A percentile compares a stretch with the other conserved stretches of the same genome.
Conservation (phyloP, 2,888 invertebrate genomes). For the Pachycephus smyrnensis region DNA sequence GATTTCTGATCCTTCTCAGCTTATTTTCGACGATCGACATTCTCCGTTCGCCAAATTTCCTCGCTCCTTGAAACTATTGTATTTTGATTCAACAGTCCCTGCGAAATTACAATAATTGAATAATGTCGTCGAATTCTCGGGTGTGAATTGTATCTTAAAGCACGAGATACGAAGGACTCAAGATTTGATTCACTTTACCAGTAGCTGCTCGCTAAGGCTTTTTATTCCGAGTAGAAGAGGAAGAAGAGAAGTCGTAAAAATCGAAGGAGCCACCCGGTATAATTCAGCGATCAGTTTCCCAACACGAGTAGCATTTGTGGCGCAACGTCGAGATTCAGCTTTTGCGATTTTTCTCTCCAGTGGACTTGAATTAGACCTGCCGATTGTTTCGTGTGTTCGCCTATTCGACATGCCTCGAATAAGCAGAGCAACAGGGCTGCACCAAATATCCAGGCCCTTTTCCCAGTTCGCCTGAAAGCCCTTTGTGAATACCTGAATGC, state of each 20-base stretch:
- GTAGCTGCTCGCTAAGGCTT: neutral
- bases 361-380: neutral
- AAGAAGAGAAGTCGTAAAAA: neutral
- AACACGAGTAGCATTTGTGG: neutral
- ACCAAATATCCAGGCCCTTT: too few relatives aligned
- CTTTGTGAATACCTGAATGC: neutral
- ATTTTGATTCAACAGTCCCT: neutral
- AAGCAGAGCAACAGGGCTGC: neutral
- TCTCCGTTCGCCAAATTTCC: neutral
- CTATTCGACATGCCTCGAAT: neutral
- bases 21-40: neutral
- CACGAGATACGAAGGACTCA: too few relatives aligned
- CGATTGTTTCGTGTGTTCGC: neutral
- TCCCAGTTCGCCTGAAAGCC: neutral
- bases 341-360: neutral
- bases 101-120: neutral
- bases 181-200: neutral
- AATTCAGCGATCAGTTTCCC: conserved; percentile 16
- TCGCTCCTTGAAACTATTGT: neutral
- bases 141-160: too few relatives aligned
- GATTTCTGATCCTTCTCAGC: neutral
- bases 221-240: neutral
- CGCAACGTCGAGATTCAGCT: neutral
- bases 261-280: conserved; percentile 14
- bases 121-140: too few relatives aligned